Percentiles rank a stretch among this genome's conserved stretches.
Conservation (phyloP, 2,888 invertebrate genomes). For the Diarsia rubi region DNA sequence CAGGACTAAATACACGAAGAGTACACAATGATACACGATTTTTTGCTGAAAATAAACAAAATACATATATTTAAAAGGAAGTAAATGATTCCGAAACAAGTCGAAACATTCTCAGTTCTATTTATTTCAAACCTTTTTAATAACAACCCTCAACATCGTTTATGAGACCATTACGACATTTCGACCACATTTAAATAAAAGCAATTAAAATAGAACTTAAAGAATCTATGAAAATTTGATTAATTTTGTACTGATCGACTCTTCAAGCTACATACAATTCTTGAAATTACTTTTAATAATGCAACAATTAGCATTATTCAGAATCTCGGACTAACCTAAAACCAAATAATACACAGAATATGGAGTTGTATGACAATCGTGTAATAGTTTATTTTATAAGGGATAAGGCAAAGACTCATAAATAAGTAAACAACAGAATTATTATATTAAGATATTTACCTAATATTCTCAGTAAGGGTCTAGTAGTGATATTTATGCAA, state of each 20-base stretch:
- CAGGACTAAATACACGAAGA: neutral
- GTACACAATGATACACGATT: neutral
- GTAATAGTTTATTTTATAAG: neutral
- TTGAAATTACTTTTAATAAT: neutral
- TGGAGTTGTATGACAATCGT: neutral
- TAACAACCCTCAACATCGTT: neutral
- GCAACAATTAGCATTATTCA: neutral
- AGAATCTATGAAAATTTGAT: neutral
- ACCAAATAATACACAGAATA: slow-evolving; percentile 7
- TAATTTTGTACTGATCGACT: neutral
- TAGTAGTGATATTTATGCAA: neutral
- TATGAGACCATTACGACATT: too few species aligned
- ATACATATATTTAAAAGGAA: neutral
- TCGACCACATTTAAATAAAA: neutral
- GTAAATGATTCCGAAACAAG: neutral
- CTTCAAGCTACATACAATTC: neutral
- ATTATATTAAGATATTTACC: neutral
- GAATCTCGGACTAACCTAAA: neutral
- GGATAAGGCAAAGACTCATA: neutral
- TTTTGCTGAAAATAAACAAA: neutral
- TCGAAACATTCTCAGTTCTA: neutral
- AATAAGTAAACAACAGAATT: neutral
- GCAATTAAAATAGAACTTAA: neutral
- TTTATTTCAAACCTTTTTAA: neutral
- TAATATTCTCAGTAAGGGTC: neutral